Percentiles rank a stretch among this genome's conserved stretches.
phyloP scores from a whole-genome alignment of 2,113 vertebrate species.

The Sclerurus mexicanus region DNA sequence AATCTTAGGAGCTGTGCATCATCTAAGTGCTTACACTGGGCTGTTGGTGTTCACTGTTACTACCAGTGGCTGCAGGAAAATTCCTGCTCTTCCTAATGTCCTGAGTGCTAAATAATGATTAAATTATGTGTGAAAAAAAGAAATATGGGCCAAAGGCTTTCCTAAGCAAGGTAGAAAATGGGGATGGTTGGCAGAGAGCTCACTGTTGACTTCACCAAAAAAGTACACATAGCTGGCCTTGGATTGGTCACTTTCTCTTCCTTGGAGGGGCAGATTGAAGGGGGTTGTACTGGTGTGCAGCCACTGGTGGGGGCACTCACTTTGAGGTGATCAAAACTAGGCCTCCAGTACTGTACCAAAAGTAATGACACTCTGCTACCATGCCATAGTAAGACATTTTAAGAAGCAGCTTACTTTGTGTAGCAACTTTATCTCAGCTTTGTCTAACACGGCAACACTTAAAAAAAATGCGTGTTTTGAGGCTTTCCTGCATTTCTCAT shows the following conservation, averaged over 20 bases:
- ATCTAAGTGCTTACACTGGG: background rate
- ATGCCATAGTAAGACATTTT: background rate
- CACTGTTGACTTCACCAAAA: background rate
- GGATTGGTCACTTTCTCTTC: background rate
- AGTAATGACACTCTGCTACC: background rate
- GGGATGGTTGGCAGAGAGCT: background rate
- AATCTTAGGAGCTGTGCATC: background rate
- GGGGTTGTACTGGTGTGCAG: background rate
- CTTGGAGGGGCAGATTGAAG: fast-evolving
- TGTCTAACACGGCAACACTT: background rate
- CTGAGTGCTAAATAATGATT: background rate
- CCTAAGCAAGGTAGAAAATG: background rate
- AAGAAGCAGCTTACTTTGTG: background rate
- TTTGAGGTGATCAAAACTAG: background rate
- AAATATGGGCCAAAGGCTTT: background rate
- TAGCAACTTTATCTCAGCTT: background rate
- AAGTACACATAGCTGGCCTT: fast-evolving
- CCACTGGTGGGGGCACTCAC: background rate
- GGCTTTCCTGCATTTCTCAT: background rate
- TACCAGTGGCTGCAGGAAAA: background rate
- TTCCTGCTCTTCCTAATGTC: background rate
- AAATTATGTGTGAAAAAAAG: background rate
- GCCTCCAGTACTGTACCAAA: background rate
- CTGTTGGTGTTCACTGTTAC: background rate
- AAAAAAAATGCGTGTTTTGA: background rate